These are phyloP conservation scores for Aythya baeri DNA, from an alignment of 2,113 vertebrate genomes.

Conservation along the genomic window DNA sequence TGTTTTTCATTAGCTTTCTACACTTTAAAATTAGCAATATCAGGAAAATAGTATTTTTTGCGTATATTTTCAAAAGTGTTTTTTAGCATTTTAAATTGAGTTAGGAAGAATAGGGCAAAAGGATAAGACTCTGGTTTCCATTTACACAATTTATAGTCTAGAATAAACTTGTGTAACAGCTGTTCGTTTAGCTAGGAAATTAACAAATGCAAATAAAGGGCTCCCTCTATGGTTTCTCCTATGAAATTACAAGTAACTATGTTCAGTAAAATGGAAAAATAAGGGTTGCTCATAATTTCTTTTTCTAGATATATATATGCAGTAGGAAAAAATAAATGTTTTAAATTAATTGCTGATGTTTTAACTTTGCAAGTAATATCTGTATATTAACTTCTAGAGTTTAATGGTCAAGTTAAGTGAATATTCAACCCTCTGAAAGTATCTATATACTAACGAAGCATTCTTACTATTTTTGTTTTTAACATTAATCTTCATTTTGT, in stretches of 20 bases:
- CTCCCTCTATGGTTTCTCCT: conserved; percentile 37
- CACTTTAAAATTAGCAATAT: neutral
- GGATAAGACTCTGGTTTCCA: neutral
- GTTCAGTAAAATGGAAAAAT: neutral
- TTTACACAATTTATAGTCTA: neutral
- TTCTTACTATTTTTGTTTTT: neutral
- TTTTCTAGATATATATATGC: neutral
- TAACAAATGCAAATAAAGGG: neutral
- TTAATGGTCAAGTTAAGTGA: neutral
- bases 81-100: neutral
- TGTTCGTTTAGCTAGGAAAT: neutral
- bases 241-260: neutral
- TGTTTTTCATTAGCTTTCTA: neutral
- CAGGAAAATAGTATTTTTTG: neutral
- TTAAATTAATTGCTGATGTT: neutral
- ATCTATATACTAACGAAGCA: rapidly evolving
- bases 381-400: neutral
- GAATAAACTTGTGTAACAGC: neutral
- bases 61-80: neutral
- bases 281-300: neutral
- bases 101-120: neutral
- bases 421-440: neutral
- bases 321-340: neutral
- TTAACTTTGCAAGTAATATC: neutral
- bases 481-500: neutral